Conservation (phyloP, 2,888 invertebrate species). For the Drosophila multiciliata region DNA sequence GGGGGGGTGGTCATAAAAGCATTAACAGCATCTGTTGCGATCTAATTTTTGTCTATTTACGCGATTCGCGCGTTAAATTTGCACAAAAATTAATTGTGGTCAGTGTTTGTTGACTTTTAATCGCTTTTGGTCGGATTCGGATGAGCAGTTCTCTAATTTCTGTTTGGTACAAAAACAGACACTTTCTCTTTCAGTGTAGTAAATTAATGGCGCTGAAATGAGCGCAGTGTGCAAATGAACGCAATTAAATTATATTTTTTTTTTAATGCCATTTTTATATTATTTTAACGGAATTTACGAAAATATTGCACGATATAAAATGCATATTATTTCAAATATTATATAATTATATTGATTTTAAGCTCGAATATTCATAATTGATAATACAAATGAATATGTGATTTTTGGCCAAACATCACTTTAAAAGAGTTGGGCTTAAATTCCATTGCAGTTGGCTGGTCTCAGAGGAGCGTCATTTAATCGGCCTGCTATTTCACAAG, state of each 20-base stretch:
- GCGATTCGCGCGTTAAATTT: slow-evolving; percentile 67
- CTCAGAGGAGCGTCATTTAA: slow-evolving; percentile 4
- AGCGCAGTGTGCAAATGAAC: slow-evolving; percentile 23
- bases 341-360: background rate
- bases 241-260: slow-evolving; percentile 38
- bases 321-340: background rate
- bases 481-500: slow-evolving; percentile 16
- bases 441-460: background rate
- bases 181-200: slow-evolving; percentile 6
- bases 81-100: slow-evolving; percentile 69
- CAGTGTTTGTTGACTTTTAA: slow-evolving; percentile 54
- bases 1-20: background rate
- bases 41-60: slow-evolving; percentile 77
- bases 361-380: background rate
- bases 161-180: background rate
- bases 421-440: slow-evolving; percentile 7
- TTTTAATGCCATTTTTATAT: background rate
- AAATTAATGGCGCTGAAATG: slow-evolving; percentile 46
- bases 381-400: background rate
- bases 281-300: background rate
- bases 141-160: slow-evolving; percentile 31
- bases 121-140: slow-evolving; percentile 26
- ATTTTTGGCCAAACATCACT: background rate
- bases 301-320: background rate
- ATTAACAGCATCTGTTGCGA: slow-evolving; percentile 48